Percentiles rank a stretch among this genome's conserved stretches.
phyloP scores from a whole-genome alignment of 1,140 invertebrate species.

The Trinorchestia longiramus region DNA sequence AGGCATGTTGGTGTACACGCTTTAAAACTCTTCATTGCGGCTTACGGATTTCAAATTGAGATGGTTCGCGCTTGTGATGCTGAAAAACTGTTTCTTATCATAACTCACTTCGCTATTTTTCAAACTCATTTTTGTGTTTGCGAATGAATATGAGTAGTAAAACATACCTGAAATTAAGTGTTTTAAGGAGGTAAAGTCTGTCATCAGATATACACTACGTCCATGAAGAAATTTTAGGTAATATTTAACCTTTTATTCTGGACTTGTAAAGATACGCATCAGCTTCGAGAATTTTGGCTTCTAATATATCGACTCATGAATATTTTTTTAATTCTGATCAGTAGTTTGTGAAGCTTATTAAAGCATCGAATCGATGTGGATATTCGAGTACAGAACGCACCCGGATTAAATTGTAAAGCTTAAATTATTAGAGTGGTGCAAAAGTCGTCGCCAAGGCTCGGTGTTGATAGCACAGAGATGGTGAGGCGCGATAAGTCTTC shows the following conservation, averaged over 20 bases:
- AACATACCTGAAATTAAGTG: background rate
- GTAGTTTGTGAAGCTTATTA: background rate
- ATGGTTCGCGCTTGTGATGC: background rate
- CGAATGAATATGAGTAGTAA: background rate
- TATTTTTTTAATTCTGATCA: background rate
- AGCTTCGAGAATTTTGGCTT: background rate
- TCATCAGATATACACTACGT: background rate
- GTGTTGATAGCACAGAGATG: conserved; percentile 16
- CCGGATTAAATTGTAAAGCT: conserved; percentile 42
- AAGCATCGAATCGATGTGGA: background rate
- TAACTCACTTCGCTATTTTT: background rate
- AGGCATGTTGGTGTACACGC: background rate
- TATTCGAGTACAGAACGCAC: background rate
- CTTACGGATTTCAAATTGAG: background rate
- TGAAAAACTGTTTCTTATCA: background rate
- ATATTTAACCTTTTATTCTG: background rate
- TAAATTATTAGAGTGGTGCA: conserved; percentile 44
- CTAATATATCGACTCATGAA: background rate
- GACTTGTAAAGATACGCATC: background rate
- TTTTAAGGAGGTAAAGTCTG: background rate
- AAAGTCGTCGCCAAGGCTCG: background rate
- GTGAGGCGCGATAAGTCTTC: background rate
- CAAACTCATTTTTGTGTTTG: background rate
- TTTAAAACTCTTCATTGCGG: background rate
- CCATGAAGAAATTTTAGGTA: background rate